A percentile compares a stretch with the other conserved stretches of the same genome.
Conservation (phyloP, 2,888 invertebrate genomes). For the Drosophila merina region DNA sequence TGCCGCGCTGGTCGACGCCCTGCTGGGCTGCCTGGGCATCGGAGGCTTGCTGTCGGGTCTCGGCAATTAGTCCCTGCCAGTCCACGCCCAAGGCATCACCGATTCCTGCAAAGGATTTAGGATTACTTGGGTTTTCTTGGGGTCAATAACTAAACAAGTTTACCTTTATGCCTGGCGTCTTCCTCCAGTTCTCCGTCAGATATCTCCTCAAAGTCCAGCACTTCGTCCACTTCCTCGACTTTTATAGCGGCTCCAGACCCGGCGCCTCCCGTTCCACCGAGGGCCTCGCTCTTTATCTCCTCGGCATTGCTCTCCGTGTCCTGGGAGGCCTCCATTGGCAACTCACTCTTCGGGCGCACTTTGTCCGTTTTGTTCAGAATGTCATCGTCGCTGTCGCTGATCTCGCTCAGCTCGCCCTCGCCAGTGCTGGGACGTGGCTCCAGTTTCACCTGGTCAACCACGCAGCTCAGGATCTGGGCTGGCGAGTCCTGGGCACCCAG, state of each 20-base stretch:
- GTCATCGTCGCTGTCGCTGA: constrained; percentile 95
- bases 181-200: constrained; percentile 95
- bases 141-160: background rate
- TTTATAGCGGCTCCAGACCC: constrained; percentile 38
- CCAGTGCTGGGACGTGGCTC: constrained; percentile 64
- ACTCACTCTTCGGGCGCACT: constrained; percentile 67
- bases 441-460: constrained; percentile 46
- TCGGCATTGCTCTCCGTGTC: constrained; percentile 48
- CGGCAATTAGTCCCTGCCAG: constrained; percentile 95
- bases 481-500: constrained; percentile 12
- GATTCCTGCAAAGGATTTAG: constrained; percentile 83
- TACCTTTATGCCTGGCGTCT: constrained; percentile 88
- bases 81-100: constrained; percentile 98
- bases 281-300: constrained; percentile 19
- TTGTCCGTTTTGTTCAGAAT: constrained; percentile 91
- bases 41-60: constrained; percentile 85
- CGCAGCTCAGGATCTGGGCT: constrained; percentile 1
- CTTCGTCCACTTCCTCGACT: constrained; percentile 78
- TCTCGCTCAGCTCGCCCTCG: constrained; percentile 89
- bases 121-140: background rate
- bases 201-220: constrained; percentile 94
- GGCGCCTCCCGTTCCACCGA: background rate
- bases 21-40: constrained; percentile 71
- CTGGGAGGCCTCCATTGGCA: constrained; percentile 47
- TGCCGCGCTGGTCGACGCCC: constrained; percentile 81